Evolutionary conservation across 2,888 invertebrate species (phyloP), one percentile per base, ranked within the genome.

Genomic region (Heteropelma amictum): DNA sequence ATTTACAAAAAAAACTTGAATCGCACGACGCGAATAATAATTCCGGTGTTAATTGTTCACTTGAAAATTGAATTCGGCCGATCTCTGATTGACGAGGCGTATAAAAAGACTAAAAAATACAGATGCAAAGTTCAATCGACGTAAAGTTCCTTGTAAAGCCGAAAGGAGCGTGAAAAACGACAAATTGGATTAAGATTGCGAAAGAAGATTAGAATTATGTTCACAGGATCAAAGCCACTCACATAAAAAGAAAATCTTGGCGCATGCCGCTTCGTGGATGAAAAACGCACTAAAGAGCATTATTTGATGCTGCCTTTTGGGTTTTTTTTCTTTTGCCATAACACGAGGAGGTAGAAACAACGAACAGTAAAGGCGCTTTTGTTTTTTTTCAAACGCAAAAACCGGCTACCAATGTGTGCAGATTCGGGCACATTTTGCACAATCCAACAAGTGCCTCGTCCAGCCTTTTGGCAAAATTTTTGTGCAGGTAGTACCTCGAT

Each of bases 401-500:
- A 17, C 40, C 33, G 72, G 79, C 81, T 90, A 95, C 94, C 89
- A 96, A 86, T 4, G 94, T 94, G 65, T 93, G 92, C 47, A 96
- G 87, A 82, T 92, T 91, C 19, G 91, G 92, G 86, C 95, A 95
- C 80, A 93, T 92, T 56, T 93, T 90, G 75, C 93, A 92, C 76
- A 96, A 89, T 73, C 93, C 90, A 51, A 96, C 87, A 64, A 96
- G 86, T 51, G 92, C 88, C 17, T 93, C 92, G 84, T 96, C 96
- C 40, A 93, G 91, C 82, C 96, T 91, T 71, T 93, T 93, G 63
- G 92, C 89, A 89, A 96, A 96, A 1, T 92, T 91, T 82, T 93
- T 92, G 2, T 93, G 90, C 79, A 93, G 91, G 76, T 92, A 91
- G 83, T 93, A 93, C 78, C 93, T 91, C 0, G 95, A 94, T 56